Base-by-base conservation (phyloP, 2,888 invertebrate genomes). In the Patella depressa region DNA sequence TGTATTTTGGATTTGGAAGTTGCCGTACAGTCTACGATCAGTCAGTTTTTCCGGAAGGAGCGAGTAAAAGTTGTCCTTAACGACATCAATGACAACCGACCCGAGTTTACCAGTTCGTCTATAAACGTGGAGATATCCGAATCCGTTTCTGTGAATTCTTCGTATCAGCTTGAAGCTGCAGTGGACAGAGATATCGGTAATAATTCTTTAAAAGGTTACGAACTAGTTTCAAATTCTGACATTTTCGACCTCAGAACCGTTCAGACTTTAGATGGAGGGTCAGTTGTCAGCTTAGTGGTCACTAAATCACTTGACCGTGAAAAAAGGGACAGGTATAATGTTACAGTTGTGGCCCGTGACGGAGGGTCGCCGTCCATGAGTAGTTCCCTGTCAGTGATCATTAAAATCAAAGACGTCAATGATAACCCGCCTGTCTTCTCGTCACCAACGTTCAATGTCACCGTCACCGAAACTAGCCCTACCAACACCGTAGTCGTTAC, bases 31-130 rank as follows among this genome's bases (percentile, higher is more conserved):
- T 81, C 81, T 15, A 79, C 80, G 29, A 78, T 80, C n/a, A 78
- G 75, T 54, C 81, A 81, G 73, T 85, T 82, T 74, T 94, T 93
- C 87, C 95, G 95, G 88, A 94, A 96, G 77, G 75, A 83, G 15
- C 75, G 34, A 34, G 45, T 85, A 5, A 55, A 73, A 12, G 77
- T 86, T 19, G 75, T 80, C 29, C 72, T 86, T 5, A 75, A 82
- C n/a, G 86, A 86, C 69, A 80, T 83, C n/a, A 86, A 86, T 45
- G 86, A 86, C 73, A 81, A 86, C 75, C 73, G 76, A 3, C 86
- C 86, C 0, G 55, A 65, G 14, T 86, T 85, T 78, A 81, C 80
- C 3, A 29, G 76, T 19, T 11, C 59, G 4, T 55, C 77, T 11
- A 76, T 84, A 54, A n/a, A 57, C 9, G 75, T 84, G 15, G 79